Evolutionary conservation across 2,113 vertebrate genomes (phyloP), one percentile per base, ranked within the genome.

Genomic region (Poeciliopsis retropinna): DNA sequence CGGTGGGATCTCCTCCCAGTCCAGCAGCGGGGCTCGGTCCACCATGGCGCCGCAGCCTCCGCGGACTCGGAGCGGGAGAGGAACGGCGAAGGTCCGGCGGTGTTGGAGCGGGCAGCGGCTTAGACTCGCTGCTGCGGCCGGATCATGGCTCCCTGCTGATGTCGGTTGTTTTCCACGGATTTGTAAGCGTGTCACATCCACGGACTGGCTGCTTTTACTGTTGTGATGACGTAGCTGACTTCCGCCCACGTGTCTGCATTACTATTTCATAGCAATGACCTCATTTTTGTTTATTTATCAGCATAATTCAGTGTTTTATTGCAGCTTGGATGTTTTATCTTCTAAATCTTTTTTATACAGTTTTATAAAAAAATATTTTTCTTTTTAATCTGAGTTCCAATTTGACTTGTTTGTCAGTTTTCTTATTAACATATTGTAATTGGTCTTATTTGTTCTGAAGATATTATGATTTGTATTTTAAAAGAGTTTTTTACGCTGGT

Each of bases 1-100:
- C 67, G 94, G 95, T 11, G 96, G 96, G 87, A 95, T 94, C 94
- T 98, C 96, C 93, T 97, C 96, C 96, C 96, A 97, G 92, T 96
- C 95, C 76, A 98, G 94, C 73, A 98, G 95, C 90, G 96, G 96
- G 89, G 96, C 96, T 88, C 95, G 95, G 88, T 97, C 97, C 87
- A 94, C 96, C 97, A 98, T 98, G 86, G 86, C 91, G 69, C 67
- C 54, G 69, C 68, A 34, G 72, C 39, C 60, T 73, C 44, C 7
- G 67, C 67, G 37, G 64, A 66, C 66, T 64, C 41, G 27, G 27
- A 10, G 2, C 22, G 29, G 30, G 28, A 64, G 57, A 54, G 22
- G 34, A 69, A 74, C 2, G 78, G 14, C 10, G 31, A 31, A 41
- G 32, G 73, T 76, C 68, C 41, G 37, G 76, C 15, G 11, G 70